Conservation (phyloP, 2,888 invertebrate genomes). For the Rhagonycha lutea region DNA sequence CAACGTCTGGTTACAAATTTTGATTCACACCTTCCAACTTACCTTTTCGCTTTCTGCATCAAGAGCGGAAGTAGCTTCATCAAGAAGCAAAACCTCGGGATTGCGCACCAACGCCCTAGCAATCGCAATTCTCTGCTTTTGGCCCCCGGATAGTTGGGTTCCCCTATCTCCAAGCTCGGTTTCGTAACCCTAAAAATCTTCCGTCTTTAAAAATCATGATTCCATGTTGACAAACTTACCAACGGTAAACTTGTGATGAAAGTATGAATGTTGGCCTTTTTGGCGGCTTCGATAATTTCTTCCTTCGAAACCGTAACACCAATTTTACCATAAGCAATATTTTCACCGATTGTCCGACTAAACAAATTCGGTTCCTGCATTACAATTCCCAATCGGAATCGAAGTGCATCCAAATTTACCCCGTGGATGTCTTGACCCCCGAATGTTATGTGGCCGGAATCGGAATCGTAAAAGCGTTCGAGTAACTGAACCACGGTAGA, state of each 20-base stretch:
- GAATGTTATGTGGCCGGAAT: slow-evolving; percentile 65
- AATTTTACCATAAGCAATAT: slow-evolving; percentile 92
- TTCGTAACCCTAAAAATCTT: slow-evolving; percentile 70
- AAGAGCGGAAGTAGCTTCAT: slow-evolving; percentile 86
- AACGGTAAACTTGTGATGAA: slow-evolving; percentile 78
- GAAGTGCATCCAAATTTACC: slow-evolving; percentile 51
- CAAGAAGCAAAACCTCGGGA: slow-evolving; percentile 76
- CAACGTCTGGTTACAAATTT: neutral
- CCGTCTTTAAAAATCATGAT: neutral
- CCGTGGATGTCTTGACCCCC: slow-evolving; percentile 43
- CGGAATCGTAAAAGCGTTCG: slow-evolving; percentile 74
- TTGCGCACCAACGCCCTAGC: slow-evolving; percentile 80
- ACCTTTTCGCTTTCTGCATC: slow-evolving; percentile 87
- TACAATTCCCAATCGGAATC: slow-evolving; percentile 83
- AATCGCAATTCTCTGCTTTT: slow-evolving; percentile 86
- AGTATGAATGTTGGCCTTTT: slow-evolving; percentile 85
- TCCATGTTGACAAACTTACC: slow-evolving; percentile 57
- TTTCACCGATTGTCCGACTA: slow-evolving; percentile 84
- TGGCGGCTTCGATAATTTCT: slow-evolving; percentile 79
- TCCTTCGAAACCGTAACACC: slow-evolving; percentile 64
- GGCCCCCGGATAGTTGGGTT: slow-evolving; percentile 78
- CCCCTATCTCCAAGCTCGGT: slow-evolving; percentile 80
- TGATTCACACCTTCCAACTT: neutral
- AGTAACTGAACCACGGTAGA: slow-evolving; percentile 75
- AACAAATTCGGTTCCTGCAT: slow-evolving; percentile 86